phyloP scores from a whole-genome alignment of 37 sponge, comb jelly and placozoan species.

The Dysidea cf. avara region DNA sequence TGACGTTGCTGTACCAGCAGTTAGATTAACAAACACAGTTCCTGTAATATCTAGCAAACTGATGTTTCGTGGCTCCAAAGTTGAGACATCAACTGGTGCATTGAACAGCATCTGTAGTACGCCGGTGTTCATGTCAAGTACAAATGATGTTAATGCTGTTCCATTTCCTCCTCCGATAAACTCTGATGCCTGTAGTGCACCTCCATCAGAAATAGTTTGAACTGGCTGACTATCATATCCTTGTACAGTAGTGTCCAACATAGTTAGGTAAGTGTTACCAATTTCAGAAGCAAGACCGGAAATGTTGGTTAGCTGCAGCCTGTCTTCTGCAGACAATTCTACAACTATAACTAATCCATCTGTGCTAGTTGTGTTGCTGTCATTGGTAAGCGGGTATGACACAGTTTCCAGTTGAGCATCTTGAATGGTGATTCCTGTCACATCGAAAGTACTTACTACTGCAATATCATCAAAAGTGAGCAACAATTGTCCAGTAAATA shows the following conservation, averaged over 20 bases:
- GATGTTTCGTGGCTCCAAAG: constrained; percentile 29
- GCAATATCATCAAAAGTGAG: constrained; percentile 84
- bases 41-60: constrained; percentile 62
- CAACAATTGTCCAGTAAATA: constrained; percentile 63
- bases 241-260: constrained; percentile 22
- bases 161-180: constrained; percentile 66
- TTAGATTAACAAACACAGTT: constrained; percentile 27
- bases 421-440: constrained; percentile 51
- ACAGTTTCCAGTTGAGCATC: constrained; percentile 21
- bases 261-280: constrained; percentile 52
- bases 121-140: constrained; percentile 82
- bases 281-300: constrained; percentile 47
- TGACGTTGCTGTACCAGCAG: constrained; percentile 39
- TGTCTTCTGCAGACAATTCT: constrained; percentile 22
- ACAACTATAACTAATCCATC: constrained; percentile 38
- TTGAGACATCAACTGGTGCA: constrained; percentile 24
- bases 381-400: constrained; percentile 17
- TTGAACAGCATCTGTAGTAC: constrained; percentile 55
- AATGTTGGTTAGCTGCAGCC: constrained; percentile 8
- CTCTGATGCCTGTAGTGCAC: constrained; percentile 52
- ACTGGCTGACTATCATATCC: constrained; percentile 37
- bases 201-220: constrained; percentile 46
- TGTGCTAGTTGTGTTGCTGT: constrained; percentile 23
- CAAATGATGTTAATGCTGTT: constrained; percentile 55
- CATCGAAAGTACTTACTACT: constrained; percentile 44